Evolutionary conservation across 2,113 vertebrate species (phyloP).

Genomic region (Todiramphus chloris): DNA sequence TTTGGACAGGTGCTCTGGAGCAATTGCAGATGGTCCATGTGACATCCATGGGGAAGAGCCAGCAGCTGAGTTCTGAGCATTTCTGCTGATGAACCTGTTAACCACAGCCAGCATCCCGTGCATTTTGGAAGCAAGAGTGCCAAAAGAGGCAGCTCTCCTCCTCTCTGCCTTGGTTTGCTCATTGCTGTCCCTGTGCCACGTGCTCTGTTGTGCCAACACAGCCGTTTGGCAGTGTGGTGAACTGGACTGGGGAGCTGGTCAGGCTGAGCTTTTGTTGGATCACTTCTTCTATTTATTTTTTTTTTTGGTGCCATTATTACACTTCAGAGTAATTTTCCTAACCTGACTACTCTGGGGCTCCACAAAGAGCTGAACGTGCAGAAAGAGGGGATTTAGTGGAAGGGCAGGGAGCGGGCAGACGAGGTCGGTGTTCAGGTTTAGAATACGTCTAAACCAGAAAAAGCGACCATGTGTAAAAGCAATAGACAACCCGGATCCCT

Average conservation of each 20-base stretch:
- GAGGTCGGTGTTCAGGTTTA: not conserved
- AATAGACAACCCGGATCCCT: conserved; percentile 28
- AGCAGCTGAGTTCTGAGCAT: not conserved
- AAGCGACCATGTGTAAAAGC: not conserved
- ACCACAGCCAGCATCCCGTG: not conserved
- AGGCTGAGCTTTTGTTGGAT: not conserved
- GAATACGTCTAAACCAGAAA: not conserved
- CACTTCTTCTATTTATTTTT: not conserved
- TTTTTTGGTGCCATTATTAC: not conserved
- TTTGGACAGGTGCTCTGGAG: not conserved
- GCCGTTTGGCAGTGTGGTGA: not conserved
- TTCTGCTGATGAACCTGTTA: not conserved
- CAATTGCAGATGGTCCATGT: not conserved
- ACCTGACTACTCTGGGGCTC: not conserved
- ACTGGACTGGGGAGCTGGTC: not conserved
- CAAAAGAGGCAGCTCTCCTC: not conserved
- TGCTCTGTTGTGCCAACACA: not conserved
- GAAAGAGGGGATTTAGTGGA: not conserved
- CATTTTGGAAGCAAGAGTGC: not conserved
- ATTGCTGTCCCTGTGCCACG: not conserved
- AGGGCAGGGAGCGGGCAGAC: not conserved
- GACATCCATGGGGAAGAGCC: not conserved
- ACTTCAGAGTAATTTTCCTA: not conserved
- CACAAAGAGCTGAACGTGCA: not conserved
- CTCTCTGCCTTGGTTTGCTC: not conserved